Percentiles rank a stretch among this genome's conserved stretches.
Conservation (phyloP, 2,113 vertebrate genomes). For the Mesitornis unicolor region DNA sequence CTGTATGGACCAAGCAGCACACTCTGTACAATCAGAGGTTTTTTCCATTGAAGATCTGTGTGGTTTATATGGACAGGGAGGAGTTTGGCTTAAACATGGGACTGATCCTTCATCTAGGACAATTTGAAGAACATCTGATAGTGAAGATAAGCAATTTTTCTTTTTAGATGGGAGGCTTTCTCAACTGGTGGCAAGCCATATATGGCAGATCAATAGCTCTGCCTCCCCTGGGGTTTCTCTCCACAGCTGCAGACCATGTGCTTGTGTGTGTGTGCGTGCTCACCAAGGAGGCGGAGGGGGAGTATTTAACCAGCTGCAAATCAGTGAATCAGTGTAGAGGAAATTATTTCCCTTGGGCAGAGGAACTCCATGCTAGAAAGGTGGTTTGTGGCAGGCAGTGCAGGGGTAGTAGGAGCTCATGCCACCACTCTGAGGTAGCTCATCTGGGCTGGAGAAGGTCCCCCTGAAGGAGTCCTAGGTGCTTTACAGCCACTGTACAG, state of each 20-base stretch:
- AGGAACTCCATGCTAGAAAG: neutral
- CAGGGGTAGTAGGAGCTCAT: too few species aligned
- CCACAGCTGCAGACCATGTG: conserved; percentile 42
- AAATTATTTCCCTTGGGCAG: neutral
- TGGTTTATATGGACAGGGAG: neutral
- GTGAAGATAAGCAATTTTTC: conserved; percentile 10
- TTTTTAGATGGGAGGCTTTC: neutral
- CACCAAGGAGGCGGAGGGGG: neutral
- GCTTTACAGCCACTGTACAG: neutral
- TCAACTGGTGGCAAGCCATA: neutral
- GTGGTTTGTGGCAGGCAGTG: neutral
- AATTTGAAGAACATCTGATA: neutral
- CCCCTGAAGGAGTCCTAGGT: neutral
- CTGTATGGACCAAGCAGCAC: neutral
- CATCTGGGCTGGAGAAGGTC: neutral
- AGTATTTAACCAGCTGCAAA: conserved; percentile 8
- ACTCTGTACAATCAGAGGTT: neutral
- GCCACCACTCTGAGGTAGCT: neutral
- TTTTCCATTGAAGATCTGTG: neutral
- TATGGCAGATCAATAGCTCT: conserved; percentile 1
- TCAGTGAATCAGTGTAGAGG: neutral
- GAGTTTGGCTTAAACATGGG: neutral
- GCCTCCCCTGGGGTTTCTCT: neutral
- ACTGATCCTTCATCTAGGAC: neutral
- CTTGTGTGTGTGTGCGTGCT: neutral